Evolutionary conservation across 2,797 vertebrate species (phyloP).

Genomic region (Fistularia tabacaria): DNA sequence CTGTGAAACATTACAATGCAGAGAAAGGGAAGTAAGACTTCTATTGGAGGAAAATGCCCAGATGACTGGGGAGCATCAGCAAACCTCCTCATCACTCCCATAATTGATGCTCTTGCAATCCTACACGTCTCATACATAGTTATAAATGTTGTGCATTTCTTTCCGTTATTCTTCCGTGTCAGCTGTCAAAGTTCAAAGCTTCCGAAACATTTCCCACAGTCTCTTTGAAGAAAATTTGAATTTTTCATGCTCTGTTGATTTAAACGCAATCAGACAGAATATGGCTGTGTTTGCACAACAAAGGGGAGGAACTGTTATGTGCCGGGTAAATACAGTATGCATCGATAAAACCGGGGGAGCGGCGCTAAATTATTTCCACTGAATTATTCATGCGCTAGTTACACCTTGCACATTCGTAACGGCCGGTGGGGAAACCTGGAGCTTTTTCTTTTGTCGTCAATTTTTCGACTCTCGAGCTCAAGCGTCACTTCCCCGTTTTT

Average conservation of each 20-base stretch:
- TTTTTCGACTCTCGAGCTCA: no score
- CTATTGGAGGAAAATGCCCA: no score
- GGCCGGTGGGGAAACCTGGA: no score
- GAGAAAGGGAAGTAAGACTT: no score
- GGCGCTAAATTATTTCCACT: conserved; percentile 21
- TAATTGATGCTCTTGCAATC: conserved; percentile 44
- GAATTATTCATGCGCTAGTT: conserved; percentile 54
- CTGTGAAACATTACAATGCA: no score
- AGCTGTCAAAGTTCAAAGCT: conserved; percentile 77
- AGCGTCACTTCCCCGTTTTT: no score
- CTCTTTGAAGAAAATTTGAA: conserved; percentile 75
- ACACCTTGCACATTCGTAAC: conserved; percentile 38
- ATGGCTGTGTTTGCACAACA: conserved; percentile 62
- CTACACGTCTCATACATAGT: conserved; percentile 65
- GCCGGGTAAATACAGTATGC: conserved; percentile 42
- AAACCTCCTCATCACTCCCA: not conserved
- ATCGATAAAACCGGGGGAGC: conserved; percentile 21
- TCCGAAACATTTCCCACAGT: conserved; percentile 55
- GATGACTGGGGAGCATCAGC: no score
- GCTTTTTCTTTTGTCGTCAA: conserved; percentile 22
- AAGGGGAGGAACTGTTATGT: conserved; percentile 42
- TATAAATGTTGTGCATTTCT: conserved; percentile 54
- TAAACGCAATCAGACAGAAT: conserved; percentile 70
- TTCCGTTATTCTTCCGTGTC: conserved; percentile 63
- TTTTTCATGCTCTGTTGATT: conserved; percentile 61